phyloP scores from a whole-genome alignment of 2,113 vertebrate genomes.

The Heteronetta atricapilla region DNA sequence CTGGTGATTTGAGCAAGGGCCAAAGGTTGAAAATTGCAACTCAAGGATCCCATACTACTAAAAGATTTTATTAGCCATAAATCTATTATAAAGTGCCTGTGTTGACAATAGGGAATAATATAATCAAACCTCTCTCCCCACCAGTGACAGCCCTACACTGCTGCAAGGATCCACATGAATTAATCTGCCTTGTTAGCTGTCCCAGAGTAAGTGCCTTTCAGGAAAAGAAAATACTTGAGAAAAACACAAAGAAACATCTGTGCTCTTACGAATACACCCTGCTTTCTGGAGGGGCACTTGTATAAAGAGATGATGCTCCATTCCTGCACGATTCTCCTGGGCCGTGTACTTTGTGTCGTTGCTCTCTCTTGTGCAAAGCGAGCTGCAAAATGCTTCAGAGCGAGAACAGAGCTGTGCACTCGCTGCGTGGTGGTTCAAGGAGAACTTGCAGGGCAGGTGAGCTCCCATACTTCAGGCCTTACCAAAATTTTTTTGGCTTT shows the following conservation, averaged over 20 bases:
- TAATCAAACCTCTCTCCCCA: conserved; percentile 44
- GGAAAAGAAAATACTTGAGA: neutral
- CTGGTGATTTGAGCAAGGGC: conserved; percentile 54
- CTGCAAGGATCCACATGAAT: conserved; percentile 45
- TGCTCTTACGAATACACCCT: neutral
- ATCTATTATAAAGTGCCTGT: conserved; percentile 50
- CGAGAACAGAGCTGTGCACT: rapidly evolving
- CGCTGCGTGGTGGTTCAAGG: neutral
- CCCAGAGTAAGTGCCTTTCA: conserved; percentile 25
- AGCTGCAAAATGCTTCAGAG: rapidly evolving
- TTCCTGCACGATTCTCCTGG: neutral
- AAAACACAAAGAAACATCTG: neutral
- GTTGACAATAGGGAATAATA: conserved; percentile 62
- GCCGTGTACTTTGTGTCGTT: neutral
- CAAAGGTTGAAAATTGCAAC: conserved; percentile 66
- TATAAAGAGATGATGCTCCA: neutral
- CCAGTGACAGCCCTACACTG: conserved; percentile 36
- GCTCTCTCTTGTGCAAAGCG: neutral
- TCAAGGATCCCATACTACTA: conserved; percentile 56
- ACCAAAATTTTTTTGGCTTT: neutral
- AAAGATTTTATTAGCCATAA: conserved; percentile 65
- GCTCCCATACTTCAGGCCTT: neutral
- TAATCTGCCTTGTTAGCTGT: conserved; percentile 36
- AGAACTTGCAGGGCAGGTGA: neutral
- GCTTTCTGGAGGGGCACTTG: neutral